Evolutionary conservation across 2,888 invertebrate species (phyloP).

Genomic region (Acanthosoma haemorrhoidale): DNA sequence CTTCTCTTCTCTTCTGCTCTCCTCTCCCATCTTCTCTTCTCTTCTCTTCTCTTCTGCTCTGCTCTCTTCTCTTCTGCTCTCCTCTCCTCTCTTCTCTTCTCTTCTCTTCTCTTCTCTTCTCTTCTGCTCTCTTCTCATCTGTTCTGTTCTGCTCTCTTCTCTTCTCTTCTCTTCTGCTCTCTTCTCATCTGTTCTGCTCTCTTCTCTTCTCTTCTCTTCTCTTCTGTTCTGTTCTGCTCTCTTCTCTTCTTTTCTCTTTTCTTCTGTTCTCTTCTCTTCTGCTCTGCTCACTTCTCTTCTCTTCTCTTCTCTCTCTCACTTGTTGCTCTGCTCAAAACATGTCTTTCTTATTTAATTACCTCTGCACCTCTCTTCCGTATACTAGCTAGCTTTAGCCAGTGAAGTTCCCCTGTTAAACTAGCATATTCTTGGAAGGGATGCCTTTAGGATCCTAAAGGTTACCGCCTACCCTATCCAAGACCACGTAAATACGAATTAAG

Average conservation of each 20-base stretch:
- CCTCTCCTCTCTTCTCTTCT: not conserved
- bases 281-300: not conserved
- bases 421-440: too few species aligned
- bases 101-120: not conserved
- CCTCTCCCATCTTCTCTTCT: not conserved
- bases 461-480: too few species aligned
- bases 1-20: not conserved
- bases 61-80: not conserved
- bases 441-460: too few species aligned
- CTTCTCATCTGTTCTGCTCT: not conserved
- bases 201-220: not conserved
- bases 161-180: not conserved
- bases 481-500: too few species aligned
- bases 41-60: not conserved
- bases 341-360: too few species aligned
- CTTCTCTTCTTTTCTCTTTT: not conserved
- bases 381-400: too few species aligned
- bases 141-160: not conserved
- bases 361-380: too few species aligned
- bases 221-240: not conserved
- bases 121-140: not conserved
- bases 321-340: not conserved
- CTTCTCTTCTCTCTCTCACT: not conserved
- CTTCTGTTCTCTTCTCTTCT: too few species aligned
- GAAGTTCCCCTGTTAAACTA: too few species aligned